phyloP scores from a whole-genome alignment of 2,797 vertebrate genomes.

The Diceros bicornis region DNA sequence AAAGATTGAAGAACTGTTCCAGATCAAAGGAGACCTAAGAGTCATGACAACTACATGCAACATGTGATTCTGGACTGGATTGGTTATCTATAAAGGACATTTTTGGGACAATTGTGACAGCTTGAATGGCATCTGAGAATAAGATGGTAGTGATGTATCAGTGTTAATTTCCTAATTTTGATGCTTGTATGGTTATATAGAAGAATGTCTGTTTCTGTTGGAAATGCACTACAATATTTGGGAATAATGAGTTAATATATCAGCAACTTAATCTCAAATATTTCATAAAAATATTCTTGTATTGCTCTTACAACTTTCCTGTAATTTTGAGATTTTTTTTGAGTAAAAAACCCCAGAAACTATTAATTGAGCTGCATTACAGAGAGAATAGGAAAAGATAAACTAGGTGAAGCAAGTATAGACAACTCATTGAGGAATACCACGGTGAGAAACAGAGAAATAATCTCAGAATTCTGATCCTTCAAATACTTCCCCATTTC shows the following conservation, averaged over 20 bases:
- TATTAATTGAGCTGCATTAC: background rate
- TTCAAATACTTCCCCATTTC: no score
- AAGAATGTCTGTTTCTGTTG: background rate
- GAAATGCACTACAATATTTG: background rate
- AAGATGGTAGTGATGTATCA: background rate
- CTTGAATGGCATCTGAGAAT: background rate
- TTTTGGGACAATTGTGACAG: background rate
- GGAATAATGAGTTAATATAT: background rate
- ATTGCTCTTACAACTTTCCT: background rate
- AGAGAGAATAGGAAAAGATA: background rate
- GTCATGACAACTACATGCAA: no score
- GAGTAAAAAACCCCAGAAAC: background rate
- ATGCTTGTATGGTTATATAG: background rate
- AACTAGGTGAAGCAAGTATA: rapidly evolving
- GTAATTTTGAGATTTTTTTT: background rate
- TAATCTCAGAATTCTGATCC: no score
- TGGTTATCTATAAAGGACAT: background rate
- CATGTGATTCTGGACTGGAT: background rate
- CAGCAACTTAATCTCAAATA: background rate
- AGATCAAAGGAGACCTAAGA: background rate
- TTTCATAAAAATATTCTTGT: background rate
- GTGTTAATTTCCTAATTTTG: background rate
- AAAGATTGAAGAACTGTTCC: background rate
- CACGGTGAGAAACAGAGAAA: no score
- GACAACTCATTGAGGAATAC: background rate